Conservation (phyloP, 2,113 vertebrate genomes). For the Oryzias melastigma region DNA sequence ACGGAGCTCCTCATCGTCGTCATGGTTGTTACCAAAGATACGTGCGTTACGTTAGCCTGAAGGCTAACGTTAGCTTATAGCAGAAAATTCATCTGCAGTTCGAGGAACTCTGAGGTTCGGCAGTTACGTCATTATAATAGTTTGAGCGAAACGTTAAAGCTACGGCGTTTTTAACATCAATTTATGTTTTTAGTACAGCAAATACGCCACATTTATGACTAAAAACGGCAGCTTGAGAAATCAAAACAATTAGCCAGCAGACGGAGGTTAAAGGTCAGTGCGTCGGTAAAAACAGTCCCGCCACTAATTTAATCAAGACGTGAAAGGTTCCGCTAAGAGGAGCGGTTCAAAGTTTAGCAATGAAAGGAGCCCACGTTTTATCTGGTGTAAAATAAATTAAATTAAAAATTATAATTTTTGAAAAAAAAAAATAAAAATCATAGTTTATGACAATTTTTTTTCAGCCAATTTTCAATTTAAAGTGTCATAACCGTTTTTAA, state of each 20-base stretch:
- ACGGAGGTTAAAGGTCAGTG: constrained; percentile 63
- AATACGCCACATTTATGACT: background rate
- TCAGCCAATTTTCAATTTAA: too few species aligned
- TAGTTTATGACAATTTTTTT: too few species aligned
- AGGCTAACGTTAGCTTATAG: constrained; percentile 57
- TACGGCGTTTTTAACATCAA: background rate
- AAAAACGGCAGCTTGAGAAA: constrained; percentile 19
- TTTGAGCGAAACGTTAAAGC: background rate
- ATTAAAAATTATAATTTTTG: too few species aligned
- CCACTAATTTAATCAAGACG: background rate
- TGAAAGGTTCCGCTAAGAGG: constrained; percentile 25
- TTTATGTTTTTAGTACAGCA: background rate
- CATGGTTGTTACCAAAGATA: constrained; percentile 64
- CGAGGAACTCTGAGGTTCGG: background rate
- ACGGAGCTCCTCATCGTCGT: constrained; percentile 33
- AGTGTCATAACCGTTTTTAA: too few species aligned
- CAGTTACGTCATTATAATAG: background rate
- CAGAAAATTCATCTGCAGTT: constrained; percentile 37
- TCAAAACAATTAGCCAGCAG: constrained; percentile 66
- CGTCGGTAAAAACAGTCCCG: constrained; percentile 31
- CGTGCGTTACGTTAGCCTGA: constrained; percentile 41
- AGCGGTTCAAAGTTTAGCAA: background rate
- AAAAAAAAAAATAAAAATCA: too few species aligned
- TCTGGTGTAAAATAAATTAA: too few species aligned
- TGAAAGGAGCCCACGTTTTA: background rate